Evolutionary conservation across 2,797 vertebrate species (phyloP).

Genomic region (Halcyon badia): DNA sequence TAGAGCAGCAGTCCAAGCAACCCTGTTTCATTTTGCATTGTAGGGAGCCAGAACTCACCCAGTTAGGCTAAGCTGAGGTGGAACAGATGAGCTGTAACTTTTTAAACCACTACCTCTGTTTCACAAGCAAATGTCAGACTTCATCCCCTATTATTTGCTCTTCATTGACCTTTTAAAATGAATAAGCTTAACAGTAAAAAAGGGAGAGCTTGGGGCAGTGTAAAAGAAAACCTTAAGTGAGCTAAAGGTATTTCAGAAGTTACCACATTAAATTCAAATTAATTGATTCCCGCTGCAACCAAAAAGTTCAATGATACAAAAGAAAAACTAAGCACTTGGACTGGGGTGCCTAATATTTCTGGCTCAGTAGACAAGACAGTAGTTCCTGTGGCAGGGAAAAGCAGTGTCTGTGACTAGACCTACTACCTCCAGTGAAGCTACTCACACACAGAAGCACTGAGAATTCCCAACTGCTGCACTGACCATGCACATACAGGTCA

Average conservation of each 20-base stretch:
- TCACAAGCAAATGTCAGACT: conserved; percentile 47
- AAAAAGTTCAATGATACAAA: background rate
- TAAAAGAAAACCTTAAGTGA: background rate
- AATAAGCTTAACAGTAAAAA: background rate
- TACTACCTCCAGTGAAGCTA: background rate
- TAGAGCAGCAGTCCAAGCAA: background rate
- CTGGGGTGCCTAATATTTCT: background rate
- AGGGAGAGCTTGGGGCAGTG: background rate
- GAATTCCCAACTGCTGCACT: background rate
- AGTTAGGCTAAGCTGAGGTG: background rate
- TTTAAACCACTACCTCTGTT: conserved; percentile 13
- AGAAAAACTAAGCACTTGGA: background rate
- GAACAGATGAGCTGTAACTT: background rate
- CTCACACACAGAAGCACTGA: background rate
- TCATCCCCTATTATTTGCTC: conserved; percentile 38
- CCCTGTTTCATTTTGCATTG: background rate
- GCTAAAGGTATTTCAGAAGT: background rate
- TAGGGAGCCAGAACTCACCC: background rate
- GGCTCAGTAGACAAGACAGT: background rate
- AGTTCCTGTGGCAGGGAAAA: background rate
- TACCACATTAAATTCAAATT: background rate
- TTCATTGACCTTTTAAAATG: conserved; percentile 35
- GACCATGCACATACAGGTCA: background rate
- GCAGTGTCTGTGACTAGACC: background rate
- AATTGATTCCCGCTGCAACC: background rate